Evolutionary conservation across 1,140 invertebrate species (phyloP).

Genomic region (Panulirus ornatus): DNA sequence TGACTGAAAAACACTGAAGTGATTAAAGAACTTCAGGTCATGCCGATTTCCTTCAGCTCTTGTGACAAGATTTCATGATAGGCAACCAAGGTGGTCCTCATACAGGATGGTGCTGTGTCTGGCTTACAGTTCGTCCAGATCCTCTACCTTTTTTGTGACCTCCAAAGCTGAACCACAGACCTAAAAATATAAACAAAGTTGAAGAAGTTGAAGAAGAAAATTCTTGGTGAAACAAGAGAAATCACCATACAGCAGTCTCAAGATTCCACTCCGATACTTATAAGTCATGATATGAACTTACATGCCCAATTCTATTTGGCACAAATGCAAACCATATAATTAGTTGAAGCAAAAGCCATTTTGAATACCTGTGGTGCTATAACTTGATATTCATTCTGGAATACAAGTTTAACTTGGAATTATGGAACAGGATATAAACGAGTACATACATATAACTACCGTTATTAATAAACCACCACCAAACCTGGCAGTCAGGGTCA

Average conservation of each 20-base stretch:
- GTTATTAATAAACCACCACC: background rate
- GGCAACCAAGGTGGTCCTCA: conserved; percentile 6
- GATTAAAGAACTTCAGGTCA: background rate
- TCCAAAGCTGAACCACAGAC: conserved; percentile 74
- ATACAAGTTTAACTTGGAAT: too few relatives aligned
- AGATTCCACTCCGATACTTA: too few relatives aligned
- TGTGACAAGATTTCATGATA: background rate
- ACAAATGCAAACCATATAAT: too few relatives aligned
- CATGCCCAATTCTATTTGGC: too few relatives aligned
- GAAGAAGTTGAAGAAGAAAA: background rate
- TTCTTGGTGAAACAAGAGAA: background rate
- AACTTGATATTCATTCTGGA: too few relatives aligned
- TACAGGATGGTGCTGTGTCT: conserved; percentile 65
- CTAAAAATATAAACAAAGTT: conserved; percentile 55
- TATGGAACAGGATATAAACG: background rate
- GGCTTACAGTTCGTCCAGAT: conserved; percentile 53
- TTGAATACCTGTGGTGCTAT: too few relatives aligned
- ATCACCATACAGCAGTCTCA: background rate
- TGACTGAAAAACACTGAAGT: background rate
- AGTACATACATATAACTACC: background rate
- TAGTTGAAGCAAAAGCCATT: too few relatives aligned
- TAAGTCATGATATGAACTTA: too few relatives aligned
- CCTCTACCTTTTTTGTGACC: conserved; percentile 74
- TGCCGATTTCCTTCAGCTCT: background rate
- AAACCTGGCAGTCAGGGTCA: conserved; percentile 1